These are phyloP conservation scores for Creontiades dilutus DNA, from an alignment of 2,888 invertebrate genomes.

Conservation along the genomic window DNA sequence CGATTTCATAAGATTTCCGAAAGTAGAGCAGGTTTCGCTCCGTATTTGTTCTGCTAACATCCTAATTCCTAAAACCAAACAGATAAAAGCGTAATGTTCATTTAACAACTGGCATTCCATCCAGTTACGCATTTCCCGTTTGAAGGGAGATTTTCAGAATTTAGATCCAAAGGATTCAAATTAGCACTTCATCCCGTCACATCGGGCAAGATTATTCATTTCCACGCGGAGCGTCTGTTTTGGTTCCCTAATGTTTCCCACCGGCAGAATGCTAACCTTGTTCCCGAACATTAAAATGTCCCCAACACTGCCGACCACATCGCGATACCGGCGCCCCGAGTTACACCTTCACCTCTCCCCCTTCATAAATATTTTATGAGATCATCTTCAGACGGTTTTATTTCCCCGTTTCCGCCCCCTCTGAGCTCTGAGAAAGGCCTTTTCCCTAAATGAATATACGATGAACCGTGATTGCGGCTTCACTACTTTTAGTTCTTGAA, in stretches of 20 bases:
- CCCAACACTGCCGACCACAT: slow-evolving; percentile 10
- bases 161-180: slow-evolving; percentile 11
- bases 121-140: no score
- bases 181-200: not conserved
- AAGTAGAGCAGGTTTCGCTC: no score
- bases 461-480: slow-evolving; percentile 35
- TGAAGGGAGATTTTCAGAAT: not conserved
- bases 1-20: no score
- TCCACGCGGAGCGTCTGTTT: not conserved
- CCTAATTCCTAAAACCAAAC: no score
- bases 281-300: not conserved
- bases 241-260: not conserved
- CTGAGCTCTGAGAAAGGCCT: not conserved
- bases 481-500: not conserved
- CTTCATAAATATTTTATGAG: slow-evolving; percentile 57
- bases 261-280: slow-evolving; percentile 17
- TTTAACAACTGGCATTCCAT: no score
- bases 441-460: slow-evolving; percentile 45
- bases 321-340: not conserved
- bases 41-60: no score
- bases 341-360: slow-evolving; percentile 9
- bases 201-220: slow-evolving; percentile 10
- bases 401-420: slow-evolving; percentile 28
- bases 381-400: slow-evolving; percentile 49
- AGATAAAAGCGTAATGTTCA: no score